Evolutionary conservation across 2,888 invertebrate species (phyloP).

Genomic region (Physocephala rufipes): DNA sequence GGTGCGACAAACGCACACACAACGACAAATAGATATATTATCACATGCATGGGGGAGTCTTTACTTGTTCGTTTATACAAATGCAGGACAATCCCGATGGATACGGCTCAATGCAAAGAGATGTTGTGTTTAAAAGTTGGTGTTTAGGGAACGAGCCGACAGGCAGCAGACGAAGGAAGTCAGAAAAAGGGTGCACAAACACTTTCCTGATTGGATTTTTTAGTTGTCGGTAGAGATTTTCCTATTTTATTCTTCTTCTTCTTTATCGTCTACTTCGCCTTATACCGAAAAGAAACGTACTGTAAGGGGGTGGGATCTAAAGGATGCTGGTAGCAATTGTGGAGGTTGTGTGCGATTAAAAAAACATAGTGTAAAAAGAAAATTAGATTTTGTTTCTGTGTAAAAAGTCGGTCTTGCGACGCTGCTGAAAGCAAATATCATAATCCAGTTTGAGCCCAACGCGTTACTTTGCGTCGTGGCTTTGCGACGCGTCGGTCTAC

Average conservation of each 20-base stretch:
- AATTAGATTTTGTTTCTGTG: neutral
- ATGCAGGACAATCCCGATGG: neutral
- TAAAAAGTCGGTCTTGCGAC: neutral
- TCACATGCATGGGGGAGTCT: no score
- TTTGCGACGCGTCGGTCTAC: conserved; percentile 46
- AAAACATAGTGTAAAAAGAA: no score
- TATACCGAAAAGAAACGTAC: neutral
- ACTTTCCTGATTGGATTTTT: conserved; percentile 34
- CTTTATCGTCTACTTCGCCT: no score
- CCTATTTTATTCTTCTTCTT: neutral
- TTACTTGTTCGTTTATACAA: no score
- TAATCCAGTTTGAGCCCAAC: no score
- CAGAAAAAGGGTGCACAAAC: neutral
- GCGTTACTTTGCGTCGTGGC: conserved; percentile 31
- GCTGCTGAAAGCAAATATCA: neutral
- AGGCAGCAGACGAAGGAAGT: neutral
- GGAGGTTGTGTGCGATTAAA: no score
- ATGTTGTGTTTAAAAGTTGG: no score
- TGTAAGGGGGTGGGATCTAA: neutral
- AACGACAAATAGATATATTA: no score
- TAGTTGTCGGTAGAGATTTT: neutral
- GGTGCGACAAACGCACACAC: conserved; percentile 21
- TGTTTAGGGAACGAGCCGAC: neutral
- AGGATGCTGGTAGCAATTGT: no score
- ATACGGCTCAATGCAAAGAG: neutral